Evolutionary conservation across 2,113 vertebrate species (phyloP).

Genomic region (Solea solea): DNA sequence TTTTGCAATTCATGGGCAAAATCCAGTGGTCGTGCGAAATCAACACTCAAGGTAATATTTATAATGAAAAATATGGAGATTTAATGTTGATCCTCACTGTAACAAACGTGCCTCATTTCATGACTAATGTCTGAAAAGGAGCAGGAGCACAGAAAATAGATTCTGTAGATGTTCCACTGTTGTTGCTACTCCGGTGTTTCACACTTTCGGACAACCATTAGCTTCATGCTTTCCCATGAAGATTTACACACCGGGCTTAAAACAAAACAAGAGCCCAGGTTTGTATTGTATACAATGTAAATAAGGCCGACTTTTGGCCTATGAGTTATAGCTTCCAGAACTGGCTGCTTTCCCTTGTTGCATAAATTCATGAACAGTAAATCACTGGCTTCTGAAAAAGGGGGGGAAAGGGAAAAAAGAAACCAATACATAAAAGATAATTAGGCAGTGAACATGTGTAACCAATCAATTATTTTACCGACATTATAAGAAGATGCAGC

Average conservation of each 20-base stretch:
- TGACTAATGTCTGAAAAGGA: background rate
- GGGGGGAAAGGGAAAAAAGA: constrained; percentile 40
- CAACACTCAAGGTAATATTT: background rate
- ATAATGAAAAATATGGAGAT: background rate
- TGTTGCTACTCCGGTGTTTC: constrained; percentile 14
- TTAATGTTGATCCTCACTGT: constrained; percentile 6
- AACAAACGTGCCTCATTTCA: constrained; percentile 13
- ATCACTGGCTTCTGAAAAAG: constrained; percentile 72
- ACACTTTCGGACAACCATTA: constrained; percentile 15
- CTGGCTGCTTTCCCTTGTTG: constrained; percentile 70
- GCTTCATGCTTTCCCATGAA: constrained; percentile 40
- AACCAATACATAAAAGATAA: constrained; percentile 77
- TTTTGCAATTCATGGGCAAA: background rate
- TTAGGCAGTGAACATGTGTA: constrained; percentile 74
- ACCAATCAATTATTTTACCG: constrained; percentile 69
- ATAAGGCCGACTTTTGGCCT: constrained; percentile 78
- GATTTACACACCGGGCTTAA: constrained; percentile 66
- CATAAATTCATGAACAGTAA: constrained; percentile 83
- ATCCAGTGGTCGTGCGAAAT: constrained; percentile 13
- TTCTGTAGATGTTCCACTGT: background rate
- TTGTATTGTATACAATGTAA: constrained; percentile 78
- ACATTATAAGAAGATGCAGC: constrained; percentile 25
- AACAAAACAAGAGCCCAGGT: constrained; percentile 70
- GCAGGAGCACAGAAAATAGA: constrained; percentile 4
- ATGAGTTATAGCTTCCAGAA: constrained; percentile 80